Evolutionary conservation across 2,888 invertebrate genomes (phyloP), one percentile per base, ranked within the genome.

Genomic region (Siphlonurus alternatus): DNA sequence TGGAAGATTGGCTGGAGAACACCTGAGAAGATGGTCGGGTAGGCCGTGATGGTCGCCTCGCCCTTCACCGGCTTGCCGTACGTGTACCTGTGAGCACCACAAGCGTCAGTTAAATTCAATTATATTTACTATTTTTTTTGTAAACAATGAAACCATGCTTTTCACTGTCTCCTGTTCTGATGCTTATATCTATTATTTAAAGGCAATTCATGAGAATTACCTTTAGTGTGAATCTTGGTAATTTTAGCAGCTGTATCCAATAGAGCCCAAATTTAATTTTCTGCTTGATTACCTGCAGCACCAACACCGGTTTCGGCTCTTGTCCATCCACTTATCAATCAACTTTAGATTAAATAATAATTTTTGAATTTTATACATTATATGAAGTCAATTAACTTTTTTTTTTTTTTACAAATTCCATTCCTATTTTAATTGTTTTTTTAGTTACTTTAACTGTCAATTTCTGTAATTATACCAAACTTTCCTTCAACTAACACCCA

Each of bases 1-100:
- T 85, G 83, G 71, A 85, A 88, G 61, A 89, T 86, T 0, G 89
- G 89, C 73, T 90, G 90, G 59, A 90, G 81, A 0, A 88, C 81
- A 0, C 84, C 83, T 1, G 91, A 89, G 75, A 84, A 88, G 71
- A 88, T 87, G 19, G 87, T 87, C 0, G 93, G 91, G 72, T 88
- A 90, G 0, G 89, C 87, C 2, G 90, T 88, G 63, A 95, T 79
- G 0, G 89, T 89, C 0, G 89, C 85, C 73, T 90, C 88, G 10
- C 95, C 95, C 73, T 84, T 85, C 0, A 95, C 92, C 61, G 90
- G 86, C 70, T 89, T 85, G 0, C 93, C 94, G 72, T 89, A 90
- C 64, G 88, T 88, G 72, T 93, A 91, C 69, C 90, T 90, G 69
- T 62, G 67, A n/a, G n/a, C n/a, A n/a, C n/a, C n/a, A n/a, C n/a